Conservation (phyloP, 2,797 vertebrate genomes). For the Perdix hodgsoniae region DNA sequence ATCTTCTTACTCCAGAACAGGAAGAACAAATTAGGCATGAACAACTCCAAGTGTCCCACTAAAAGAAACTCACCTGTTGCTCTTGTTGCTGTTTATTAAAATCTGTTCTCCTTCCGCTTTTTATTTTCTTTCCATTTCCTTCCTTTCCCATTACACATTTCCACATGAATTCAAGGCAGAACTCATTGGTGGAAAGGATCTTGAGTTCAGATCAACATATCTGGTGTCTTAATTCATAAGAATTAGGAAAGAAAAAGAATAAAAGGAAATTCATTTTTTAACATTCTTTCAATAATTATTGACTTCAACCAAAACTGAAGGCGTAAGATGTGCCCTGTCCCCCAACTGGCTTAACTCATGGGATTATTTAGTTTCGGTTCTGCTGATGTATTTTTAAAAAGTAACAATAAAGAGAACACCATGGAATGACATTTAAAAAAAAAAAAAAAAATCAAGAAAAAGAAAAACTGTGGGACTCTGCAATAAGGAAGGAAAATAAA, state of each 20-base stretch:
- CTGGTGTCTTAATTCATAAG: neutral
- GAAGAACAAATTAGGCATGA: neutral
- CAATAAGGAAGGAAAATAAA: neutral
- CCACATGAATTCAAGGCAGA: neutral
- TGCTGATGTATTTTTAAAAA: neutral
- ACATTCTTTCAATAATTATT: neutral
- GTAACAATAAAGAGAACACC: neutral
- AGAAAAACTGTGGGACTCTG: neutral
- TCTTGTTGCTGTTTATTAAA: neutral
- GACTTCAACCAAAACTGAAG: neutral
- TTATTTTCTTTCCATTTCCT: conserved; percentile 20
- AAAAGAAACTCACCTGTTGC: neutral
- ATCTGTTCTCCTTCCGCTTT: neutral
- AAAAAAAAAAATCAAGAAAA: neutral
- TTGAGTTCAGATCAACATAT: neutral
- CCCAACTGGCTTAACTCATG: neutral
- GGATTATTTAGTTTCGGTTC: neutral
- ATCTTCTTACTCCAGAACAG: neutral
- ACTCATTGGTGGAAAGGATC: neutral
- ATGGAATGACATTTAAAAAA: neutral
- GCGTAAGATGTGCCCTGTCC: neutral
- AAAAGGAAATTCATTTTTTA: neutral
- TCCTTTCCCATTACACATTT: conserved; percentile 9
- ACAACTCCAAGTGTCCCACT: neutral
- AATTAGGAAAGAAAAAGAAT: neutral